Base-by-base conservation (phyloP, 2,888 invertebrate species). In the Xestia sexstrigata region DNA sequence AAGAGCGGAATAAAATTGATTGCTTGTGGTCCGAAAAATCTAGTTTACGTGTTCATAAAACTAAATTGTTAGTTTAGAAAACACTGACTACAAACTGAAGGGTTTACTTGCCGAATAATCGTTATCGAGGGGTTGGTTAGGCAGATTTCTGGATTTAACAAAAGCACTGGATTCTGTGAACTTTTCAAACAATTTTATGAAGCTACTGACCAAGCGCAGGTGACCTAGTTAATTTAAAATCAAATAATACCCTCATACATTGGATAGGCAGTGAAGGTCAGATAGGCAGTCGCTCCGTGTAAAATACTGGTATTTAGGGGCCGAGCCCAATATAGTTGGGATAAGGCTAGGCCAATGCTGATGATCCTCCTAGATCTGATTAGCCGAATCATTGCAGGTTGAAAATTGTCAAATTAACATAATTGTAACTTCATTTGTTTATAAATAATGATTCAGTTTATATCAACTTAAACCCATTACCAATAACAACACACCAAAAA, bases 1-100 rank as follows among this genome's bases (percentile, higher is more conserved):
- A 68, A 42, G 65, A 26, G 62, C 26, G 76, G 79, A 82, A 74
- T 82, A 82, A 80, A 87, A 87, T 86, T 79, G 72, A 86, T 85
- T 65, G 74, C 62, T 78, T 30, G 39, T 7, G 52, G 68, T 20
- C 8, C 52, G 26, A 71, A 83, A 82, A 77, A 74, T 71, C 39
- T 73, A 85, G 70, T 74, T 26, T n/a, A 13, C 30, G 17, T 35
- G 26, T 47, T 55, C 42, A 17, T 68, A 47, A 73, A 83, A 58
- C 7, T 35, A 20, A 42, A 70, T 35, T 42, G 30, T 62, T 66
- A 49, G 71, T 84, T 81, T 63, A 52, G 8, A 52, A 73, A 76
- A 67, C 45, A 65, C 23, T 35, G 15, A 45, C 23, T n/a, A 70
- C 70, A 42, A 17, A 9, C 30, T 20, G 2, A 5, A 7, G 13